These are phyloP conservation scores for Leptinotarsa lineolata DNA, from an alignment of 1,140 invertebrate genomes.

Conservation along the genomic window DNA sequence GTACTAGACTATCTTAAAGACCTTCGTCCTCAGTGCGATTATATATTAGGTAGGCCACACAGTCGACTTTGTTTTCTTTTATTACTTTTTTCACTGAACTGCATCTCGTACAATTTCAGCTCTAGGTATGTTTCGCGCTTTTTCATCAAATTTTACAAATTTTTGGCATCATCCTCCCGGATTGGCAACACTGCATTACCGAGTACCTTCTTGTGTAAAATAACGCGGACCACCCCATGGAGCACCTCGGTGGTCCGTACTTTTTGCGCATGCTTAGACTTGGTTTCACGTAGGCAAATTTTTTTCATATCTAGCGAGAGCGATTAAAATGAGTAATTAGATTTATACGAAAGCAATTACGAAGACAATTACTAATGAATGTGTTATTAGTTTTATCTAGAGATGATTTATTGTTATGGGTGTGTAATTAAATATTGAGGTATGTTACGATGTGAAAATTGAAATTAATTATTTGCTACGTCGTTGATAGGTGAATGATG, in stretches of 20 bases:
- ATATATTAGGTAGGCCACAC: too few relatives aligned
- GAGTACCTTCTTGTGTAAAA: neutral
- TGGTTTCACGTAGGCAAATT: neutral
- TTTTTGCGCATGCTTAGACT: neutral
- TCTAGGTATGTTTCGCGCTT: too few relatives aligned
- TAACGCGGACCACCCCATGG: neutral
- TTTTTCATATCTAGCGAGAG: constrained; percentile 3
- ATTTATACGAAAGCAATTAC: constrained; percentile 5
- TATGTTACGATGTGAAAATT: too few relatives aligned
- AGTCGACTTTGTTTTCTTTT: too few relatives aligned
- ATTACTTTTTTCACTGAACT: too few relatives aligned
- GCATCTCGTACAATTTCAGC: too few relatives aligned
- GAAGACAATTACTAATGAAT: constrained; percentile 4
- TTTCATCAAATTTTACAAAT: too few relatives aligned
- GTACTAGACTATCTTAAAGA: too few relatives aligned
- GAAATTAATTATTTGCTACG: too few relatives aligned
- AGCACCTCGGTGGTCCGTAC: neutral
- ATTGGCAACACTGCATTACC: neutral
- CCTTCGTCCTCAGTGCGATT: too few relatives aligned
- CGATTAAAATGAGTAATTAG: neutral
- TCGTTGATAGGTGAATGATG: too few relatives aligned
- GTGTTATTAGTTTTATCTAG: neutral
- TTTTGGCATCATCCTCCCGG: too few relatives aligned
- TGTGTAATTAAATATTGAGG: neutral
- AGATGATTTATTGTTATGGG: constrained; percentile 2